Evolutionary conservation across 2,888 invertebrate genomes (phyloP).

Genomic region (Drosophila trichaetosa): DNA sequence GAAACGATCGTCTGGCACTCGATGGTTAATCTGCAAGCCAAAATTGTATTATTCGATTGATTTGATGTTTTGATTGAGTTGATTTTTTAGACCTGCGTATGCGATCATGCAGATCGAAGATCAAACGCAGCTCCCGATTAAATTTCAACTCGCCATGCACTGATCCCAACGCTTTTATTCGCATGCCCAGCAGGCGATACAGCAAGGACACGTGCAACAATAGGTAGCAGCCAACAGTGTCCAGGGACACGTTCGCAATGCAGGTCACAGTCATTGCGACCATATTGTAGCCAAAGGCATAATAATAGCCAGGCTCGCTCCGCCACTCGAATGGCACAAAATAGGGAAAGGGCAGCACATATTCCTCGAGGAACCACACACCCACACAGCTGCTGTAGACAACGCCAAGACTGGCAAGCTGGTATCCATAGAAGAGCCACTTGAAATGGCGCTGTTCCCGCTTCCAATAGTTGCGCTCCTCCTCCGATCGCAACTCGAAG

Average conservation of each 20-base stretch:
- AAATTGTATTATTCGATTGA: too few species aligned
- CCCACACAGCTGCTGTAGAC: constrained; percentile 48
- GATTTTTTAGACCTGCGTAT: constrained; percentile 40
- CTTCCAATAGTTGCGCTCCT: constrained; percentile 63
- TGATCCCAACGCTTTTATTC: constrained; percentile 54
- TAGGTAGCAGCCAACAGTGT: constrained; percentile 75
- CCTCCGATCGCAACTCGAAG: constrained; percentile 33
- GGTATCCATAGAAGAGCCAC: constrained; percentile 49
- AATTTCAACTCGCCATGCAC: constrained; percentile 29
- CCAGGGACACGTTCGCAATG: constrained; percentile 67
- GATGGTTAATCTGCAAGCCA: constrained; percentile 38
- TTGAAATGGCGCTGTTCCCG: constrained; percentile 59
- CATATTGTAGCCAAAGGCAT: constrained; percentile 70
- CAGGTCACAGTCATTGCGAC: constrained; percentile 64
- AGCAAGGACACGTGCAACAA: constrained; percentile 73
- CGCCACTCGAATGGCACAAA: constrained; percentile 81
- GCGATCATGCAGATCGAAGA: constrained; percentile 53
- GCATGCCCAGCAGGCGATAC: constrained; percentile 69
- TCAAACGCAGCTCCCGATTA: constrained; percentile 23
- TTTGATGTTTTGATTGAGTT: too few species aligned
- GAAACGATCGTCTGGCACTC: constrained; percentile 61
- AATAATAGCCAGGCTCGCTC: constrained; percentile 54
- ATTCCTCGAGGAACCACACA: constrained; percentile 46
- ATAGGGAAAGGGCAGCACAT: constrained; percentile 74
- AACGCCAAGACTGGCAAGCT: constrained; percentile 46